Evolutionary conservation across 2,888 invertebrate genomes (phyloP), one percentile per base, ranked within the genome.

Genomic region (Gastracanthus pulcherrimus): DNA sequence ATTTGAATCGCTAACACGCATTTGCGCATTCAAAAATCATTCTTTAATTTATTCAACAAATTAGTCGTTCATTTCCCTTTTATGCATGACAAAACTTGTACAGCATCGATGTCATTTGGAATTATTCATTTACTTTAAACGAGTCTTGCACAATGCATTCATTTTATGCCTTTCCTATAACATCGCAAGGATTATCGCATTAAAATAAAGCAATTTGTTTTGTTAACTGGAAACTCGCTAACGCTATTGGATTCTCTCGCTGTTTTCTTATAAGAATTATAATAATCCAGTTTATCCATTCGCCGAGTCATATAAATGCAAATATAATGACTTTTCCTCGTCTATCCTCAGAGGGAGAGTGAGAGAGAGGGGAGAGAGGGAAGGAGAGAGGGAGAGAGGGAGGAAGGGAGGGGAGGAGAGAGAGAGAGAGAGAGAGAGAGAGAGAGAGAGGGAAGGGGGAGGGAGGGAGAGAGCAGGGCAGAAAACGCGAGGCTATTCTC

Each of bases 231-330:
- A 6, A 6, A 16, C n/a, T 48, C 16, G 48, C 48, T 13, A 2
- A 5, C n/a, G 48, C 19, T n/a, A n/a, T n/a, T n/a, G n/a, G n/a
- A n/a, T n/a, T n/a, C n/a, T n/a, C n/a, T n/a, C 48, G 48, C n/a
- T 48, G 16, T 48, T n/a, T 48, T 48, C 48, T 48, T 48, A 48
- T 48, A 51, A 31, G 51, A 48, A 69, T 69, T 69, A 19, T 9
- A 41, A 34, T 38, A 71, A 58, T 26, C 9, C 11, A 60, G 41
- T 72, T 72, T 60, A 31, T 72, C 60, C 41, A 7, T 72, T 55
- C 19, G 26, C 3, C 38, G 38, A 48, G 36, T 41, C 45, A 60
- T 72, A 60, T 60, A 72, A 72, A 72, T 72, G 72, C 72, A 72
- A 72, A 72, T 72, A n/a, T 13, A 19, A 72, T 41, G 55, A 71